Evolutionary conservation across 1,140 invertebrate genomes (phyloP), one percentile per base, ranked within the genome.

Genomic region (Arctopsyche grandis): DNA sequence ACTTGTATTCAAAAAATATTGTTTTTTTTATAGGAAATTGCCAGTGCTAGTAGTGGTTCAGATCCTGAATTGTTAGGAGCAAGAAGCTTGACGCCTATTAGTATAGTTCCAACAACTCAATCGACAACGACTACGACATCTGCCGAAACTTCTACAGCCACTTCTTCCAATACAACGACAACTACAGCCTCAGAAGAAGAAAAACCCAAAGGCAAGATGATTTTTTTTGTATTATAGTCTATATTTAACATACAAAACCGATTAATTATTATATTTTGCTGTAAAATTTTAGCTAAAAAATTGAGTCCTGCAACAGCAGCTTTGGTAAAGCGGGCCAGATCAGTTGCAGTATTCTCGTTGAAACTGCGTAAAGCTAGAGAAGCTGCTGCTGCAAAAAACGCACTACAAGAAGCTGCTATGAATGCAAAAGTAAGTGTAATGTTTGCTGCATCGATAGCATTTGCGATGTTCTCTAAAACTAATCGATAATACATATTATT

Each of bases 301-400:
- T 71, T 75, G 75, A 92, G 92, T 0, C 88, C 93, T 46, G 92
- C 93, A 0, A 93, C 93, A 79, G 92, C 93, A 66, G 91, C 91
- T 80, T 84, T 95, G 60, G 93, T 95, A 86, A 95, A 95, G 85
- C 90, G 94, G 63, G 94, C 94, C 4, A 88, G 94, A 9, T 94
- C 93, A 0, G 94, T 95, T 26, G 94, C 94, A 9, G 94, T 95
- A 81, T 95, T 95, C 85, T 95, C 94, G 0, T 85, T 95, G 22
- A 94, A 94, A 71, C 84, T 95, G 69, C 93, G 94, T 78, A 93
- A 94, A 80, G 89, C 93, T 44, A 88, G 94, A 58, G 94, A 94
- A 21, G 89, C 93, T 0, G 93, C 94, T 73, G 92, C 92, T 0
- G 91, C 92, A 75, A 89, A 91, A 77, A 92, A 91, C 78, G 91